phyloP scores from a whole-genome alignment of 2,888 invertebrate species.

The Barypeithes pellucidus region DNA sequence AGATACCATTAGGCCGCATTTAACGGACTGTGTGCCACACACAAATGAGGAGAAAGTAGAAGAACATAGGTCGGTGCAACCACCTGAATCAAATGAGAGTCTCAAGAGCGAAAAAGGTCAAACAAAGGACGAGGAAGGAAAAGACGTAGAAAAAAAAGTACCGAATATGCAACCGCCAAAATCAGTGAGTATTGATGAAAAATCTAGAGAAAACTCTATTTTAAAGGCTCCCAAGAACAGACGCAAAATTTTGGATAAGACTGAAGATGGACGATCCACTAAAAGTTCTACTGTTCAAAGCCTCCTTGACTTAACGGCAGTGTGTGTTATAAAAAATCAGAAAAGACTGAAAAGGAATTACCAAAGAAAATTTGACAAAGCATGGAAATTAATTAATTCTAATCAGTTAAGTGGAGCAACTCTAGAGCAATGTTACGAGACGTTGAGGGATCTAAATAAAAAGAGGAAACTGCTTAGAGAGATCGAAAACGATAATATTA shows the following conservation, averaged over 20 bases:
- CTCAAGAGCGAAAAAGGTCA: not conserved
- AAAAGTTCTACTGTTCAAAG: slow-evolving; percentile 48
- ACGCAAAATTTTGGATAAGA: slow-evolving; percentile 19
- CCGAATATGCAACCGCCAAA: slow-evolving; percentile 6
- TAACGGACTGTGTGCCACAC: slow-evolving; percentile 57
- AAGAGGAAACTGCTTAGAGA: slow-evolving; percentile 65
- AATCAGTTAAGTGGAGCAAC: slow-evolving; percentile 56
- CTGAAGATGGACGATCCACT: not conserved
- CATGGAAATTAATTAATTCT: slow-evolving; percentile 65
- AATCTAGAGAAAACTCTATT: not conserved
- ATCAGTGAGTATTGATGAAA: not conserved
- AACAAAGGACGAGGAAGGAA: not conserved
- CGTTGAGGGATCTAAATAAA: slow-evolving; percentile 65
- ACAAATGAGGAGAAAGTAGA: slow-evolving; percentile 31
- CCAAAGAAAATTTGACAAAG: slow-evolving; percentile 61
- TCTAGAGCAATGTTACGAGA: slow-evolving; percentile 62
- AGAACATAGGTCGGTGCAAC: too few relatives aligned
- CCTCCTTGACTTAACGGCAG: slow-evolving; percentile 64
- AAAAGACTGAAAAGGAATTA: slow-evolving; percentile 61
- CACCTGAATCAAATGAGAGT: slow-evolving; percentile 4
- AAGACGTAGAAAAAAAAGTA: slow-evolving; percentile 2
- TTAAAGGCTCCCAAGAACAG: slow-evolving; percentile 4
- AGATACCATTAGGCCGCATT: slow-evolving; percentile 58
- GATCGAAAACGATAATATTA: slow-evolving; percentile 65
- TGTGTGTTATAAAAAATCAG: slow-evolving; percentile 63